Evolutionary conservation across 2,797 vertebrate species (phyloP).

Genomic region (Orientallactaga sibirica): DNA sequence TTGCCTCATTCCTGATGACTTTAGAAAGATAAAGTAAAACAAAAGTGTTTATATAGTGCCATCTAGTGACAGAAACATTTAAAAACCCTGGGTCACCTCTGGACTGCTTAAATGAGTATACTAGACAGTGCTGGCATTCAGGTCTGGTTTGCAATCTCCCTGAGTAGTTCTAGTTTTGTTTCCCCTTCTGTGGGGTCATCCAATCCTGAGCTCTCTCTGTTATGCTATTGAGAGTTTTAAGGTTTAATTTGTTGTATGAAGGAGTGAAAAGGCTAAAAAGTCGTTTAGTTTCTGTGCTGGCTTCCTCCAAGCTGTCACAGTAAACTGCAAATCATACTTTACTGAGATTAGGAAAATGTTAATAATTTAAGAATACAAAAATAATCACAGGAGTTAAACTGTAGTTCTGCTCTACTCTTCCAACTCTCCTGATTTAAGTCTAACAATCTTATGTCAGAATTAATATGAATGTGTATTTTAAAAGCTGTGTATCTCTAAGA

Average conservation of each 20-base stretch:
- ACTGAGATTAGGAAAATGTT: constrained; percentile 32
- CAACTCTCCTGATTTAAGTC: background rate
- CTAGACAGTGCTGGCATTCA: background rate
- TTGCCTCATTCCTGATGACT: constrained; percentile 25
- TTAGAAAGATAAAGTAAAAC: constrained; percentile 23
- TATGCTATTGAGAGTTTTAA: constrained; percentile 24
- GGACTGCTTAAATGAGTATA: background rate
- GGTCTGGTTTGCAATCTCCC: background rate
- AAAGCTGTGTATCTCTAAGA: background rate
- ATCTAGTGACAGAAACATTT: constrained; percentile 82
- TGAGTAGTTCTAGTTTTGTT: constrained; percentile 37
- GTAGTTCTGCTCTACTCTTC: background rate
- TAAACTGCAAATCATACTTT: constrained; percentile 60
- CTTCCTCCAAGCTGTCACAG: background rate
- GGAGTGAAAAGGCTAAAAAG: background rate
- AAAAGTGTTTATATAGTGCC: constrained; percentile 81
- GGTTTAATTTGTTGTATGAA: constrained; percentile 40
- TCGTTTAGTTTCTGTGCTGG: background rate
- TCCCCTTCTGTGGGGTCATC: background rate
- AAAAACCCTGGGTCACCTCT: background rate
- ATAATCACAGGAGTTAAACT: background rate
- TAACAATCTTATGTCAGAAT: constrained; percentile 20
- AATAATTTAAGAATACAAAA: constrained; percentile 21
- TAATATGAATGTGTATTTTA: background rate
- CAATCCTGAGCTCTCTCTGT: background rate